Evolutionary conservation across 2,888 invertebrate genomes (phyloP).

Genomic region (Eilema caniola): DNA sequence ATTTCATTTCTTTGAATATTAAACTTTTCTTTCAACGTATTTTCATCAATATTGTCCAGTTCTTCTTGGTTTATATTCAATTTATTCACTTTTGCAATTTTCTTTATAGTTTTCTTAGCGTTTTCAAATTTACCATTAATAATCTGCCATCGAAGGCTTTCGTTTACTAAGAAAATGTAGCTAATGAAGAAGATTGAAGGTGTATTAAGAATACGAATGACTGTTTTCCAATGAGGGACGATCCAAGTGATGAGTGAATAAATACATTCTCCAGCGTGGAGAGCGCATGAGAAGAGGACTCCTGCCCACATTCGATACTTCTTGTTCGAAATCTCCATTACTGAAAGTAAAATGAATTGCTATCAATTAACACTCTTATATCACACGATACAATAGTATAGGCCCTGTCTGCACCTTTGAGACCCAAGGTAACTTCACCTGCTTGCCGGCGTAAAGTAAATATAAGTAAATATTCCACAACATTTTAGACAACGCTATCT

Average conservation of each 20-base stretch:
- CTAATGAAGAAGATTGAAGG: slow-evolving; percentile 67
- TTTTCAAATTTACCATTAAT: slow-evolving; percentile 67
- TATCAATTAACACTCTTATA: too few relatives aligned
- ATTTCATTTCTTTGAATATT: slow-evolving; percentile 61
- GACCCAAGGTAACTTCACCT: too few relatives aligned
- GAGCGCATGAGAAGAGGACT: slow-evolving; percentile 68
- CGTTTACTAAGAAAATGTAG: slow-evolving; percentile 64
- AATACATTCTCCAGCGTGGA: slow-evolving; percentile 70
- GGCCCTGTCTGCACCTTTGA: too few relatives aligned
- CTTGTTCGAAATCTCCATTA: slow-evolving; percentile 72
- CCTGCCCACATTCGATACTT: slow-evolving; percentile 69
- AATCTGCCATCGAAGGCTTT: slow-evolving; percentile 78
- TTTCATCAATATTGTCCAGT: slow-evolving; percentile 58
- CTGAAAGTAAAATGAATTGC: slow-evolving; percentile 53
- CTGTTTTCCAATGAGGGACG: slow-evolving; percentile 71
- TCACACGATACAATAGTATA: too few relatives aligned
- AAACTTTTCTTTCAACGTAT: slow-evolving; percentile 64
- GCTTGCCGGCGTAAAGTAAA: too few relatives aligned
- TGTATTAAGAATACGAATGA: slow-evolving; percentile 68
- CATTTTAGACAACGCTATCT: too few relatives aligned
- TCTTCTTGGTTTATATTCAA: slow-evolving; percentile 64
- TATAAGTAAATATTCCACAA: too few relatives aligned
- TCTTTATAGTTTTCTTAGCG: slow-evolving; percentile 63
- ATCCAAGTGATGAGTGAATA: slow-evolving; percentile 72
- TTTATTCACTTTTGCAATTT: slow-evolving; percentile 67